phyloP scores from a whole-genome alignment of 2,113 vertebrate genomes.

The Gymnocephalus cernua region DNA sequence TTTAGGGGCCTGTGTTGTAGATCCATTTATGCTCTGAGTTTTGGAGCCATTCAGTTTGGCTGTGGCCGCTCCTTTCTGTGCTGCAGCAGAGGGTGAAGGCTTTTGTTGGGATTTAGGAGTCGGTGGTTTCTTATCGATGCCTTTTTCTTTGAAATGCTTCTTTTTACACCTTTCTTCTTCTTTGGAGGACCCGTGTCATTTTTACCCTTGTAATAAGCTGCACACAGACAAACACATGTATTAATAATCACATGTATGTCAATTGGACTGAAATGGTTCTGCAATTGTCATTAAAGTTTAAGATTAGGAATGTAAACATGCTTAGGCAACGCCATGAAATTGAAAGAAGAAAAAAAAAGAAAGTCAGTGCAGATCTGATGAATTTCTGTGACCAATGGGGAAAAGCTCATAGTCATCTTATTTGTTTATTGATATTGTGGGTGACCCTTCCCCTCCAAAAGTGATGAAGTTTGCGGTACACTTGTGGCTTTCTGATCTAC shows the following conservation, averaged over 20 bases:
- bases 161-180: constrained; percentile 86
- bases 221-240: constrained; percentile 10
- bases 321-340: not conserved
- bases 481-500: too few species aligned
- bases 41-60: constrained; percentile 24
- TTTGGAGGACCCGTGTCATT: constrained; percentile 66
- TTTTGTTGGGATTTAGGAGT: constrained; percentile 53
- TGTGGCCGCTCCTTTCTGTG: constrained; percentile 35
- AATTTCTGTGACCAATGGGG: not conserved
- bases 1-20: constrained; percentile 25
- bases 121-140: constrained; percentile 30
- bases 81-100: not conserved
- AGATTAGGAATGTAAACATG: not conserved
- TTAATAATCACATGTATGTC: not conserved
- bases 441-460: not conserved
- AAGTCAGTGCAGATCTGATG: not conserved
- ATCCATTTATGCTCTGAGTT: constrained; percentile 26
- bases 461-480: not conserved
- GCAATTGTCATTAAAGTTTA: not conserved
- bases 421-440: not conserved
- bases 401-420: not conserved
- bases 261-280: not conserved
- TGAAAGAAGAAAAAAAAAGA: not conserved
- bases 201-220: constrained; percentile 72
- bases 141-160: constrained; percentile 70